A percentile compares a stretch with the other conserved stretches of the same genome.
Evolutionary conservation across 1,140 invertebrate species (phyloP).

Genomic region (Dolichoris vasculosae): DNA sequence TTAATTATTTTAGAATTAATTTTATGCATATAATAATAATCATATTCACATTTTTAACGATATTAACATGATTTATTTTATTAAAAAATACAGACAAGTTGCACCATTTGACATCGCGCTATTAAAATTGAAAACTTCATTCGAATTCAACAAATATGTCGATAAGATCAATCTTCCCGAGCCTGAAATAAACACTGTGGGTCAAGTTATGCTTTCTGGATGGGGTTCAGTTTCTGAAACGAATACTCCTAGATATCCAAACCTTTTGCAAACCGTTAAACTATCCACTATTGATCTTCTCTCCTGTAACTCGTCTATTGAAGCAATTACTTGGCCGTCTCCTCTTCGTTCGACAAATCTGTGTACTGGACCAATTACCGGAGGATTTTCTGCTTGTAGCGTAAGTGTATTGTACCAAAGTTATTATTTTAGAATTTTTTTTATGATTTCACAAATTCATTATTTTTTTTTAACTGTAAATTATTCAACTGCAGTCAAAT

Average conservation of each 20-base stretch:
- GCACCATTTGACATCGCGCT: slow-evolving; percentile 80
- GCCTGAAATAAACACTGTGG: slow-evolving; percentile 59
- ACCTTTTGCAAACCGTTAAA: slow-evolving; percentile 59
- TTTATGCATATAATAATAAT: too few species aligned
- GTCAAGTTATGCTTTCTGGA: slow-evolving; percentile 67
- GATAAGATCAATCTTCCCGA: slow-evolving; percentile 72
- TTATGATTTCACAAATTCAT: too few species aligned
- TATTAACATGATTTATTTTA: too few species aligned
- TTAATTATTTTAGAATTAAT: too few species aligned
- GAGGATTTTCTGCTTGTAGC: slow-evolving; percentile 77
- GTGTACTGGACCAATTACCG: slow-evolving; percentile 78
- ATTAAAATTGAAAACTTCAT: slow-evolving; percentile 74
- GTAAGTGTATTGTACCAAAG: slow-evolving; percentile 55
- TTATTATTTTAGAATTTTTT: too few species aligned
- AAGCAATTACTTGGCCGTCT: slow-evolving; percentile 46
- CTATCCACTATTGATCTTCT: slow-evolving; percentile 57
- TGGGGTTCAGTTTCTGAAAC: slow-evolving; percentile 71
- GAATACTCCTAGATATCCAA: slow-evolving; percentile 47
- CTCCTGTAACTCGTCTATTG: slow-evolving; percentile 54
- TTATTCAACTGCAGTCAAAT: too few species aligned
- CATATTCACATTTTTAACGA: too few species aligned
- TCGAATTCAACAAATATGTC: slow-evolving; percentile 75
- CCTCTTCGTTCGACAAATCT: slow-evolving; percentile 73
- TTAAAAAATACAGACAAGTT: slow-evolving; percentile 65
- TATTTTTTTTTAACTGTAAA: too few species aligned